Evolutionary conservation across 2,888 invertebrate species (phyloP), one percentile per base, ranked within the genome.

Genomic region (Drosophila vallismaia): DNA sequence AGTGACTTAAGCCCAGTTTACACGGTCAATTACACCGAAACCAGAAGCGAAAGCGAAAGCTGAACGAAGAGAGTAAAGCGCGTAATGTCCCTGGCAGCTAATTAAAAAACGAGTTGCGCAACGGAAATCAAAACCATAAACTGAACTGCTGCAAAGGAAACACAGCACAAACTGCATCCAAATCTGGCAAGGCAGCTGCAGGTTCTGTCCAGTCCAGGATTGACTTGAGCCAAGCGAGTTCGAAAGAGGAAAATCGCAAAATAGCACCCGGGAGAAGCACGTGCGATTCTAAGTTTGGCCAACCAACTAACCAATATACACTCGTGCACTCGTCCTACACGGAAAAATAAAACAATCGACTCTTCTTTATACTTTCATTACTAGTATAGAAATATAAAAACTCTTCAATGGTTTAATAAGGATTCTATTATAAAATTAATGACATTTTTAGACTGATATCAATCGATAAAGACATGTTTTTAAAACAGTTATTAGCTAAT

Each of bases 1-100:
- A 82, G 72, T 78, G 80, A 78, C 71, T 84, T 75, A 82, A 71
- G 46, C 59, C 68, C 75, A 48, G 60, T 79, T 75, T 79, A 73
- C 77, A 75, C 56, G 57, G 53, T 58, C 82, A 77, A 82, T 77
- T 82, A 77, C 79, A 72, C 49, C 36, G n/a, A 28, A 26, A 42
- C 46, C 33, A 55, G 44, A 38, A 55, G 54, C 44, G 28, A 67
- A 40, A 19, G 29, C 8, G 10, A 33, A 26, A 28, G 19, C 19
- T 19, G 19, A 19, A 19, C 19, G 19, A 46, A 36, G 19, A 42
- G 40, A 55, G 40, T 53, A 49, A 24, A 19, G 10, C 44, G 10
- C 10, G 24, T 28, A 56, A 63, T 69, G 45, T 58, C 46, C 26
- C 46, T 38, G 51, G 36, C 58, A 71, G 67, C 71, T 82, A 85